Evolutionary conservation across 2,888 invertebrate genomes (phyloP), one percentile per base, ranked within the genome.

Genomic region (Caenorhabditis becei): DNA sequence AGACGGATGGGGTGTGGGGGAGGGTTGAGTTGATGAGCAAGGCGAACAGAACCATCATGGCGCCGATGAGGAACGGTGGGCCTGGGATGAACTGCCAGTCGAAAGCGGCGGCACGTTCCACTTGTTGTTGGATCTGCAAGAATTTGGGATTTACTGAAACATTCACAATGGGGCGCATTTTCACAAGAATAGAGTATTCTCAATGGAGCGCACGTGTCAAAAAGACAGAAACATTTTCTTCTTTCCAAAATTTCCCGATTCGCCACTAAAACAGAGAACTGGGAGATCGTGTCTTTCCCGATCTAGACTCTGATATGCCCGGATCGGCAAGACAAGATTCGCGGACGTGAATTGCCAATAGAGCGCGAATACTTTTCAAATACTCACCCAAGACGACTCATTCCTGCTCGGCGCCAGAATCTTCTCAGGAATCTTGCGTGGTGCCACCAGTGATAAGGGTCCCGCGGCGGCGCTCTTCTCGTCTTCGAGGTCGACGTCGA

Each of bases 21-120:
- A 91, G 79, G 11, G 87, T 80, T 41, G 86, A 84, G 75, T 90
- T 90, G 51, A 98, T 97, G 89, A 97, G 93, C 89, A 99, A 94
- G 80, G 98, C 98, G 92, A 96, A 95, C 89, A 98, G 95, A 87
- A 98, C 98, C 92, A 99, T 94, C 91, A 98, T 93, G 69, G 98
- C 97, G 80, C 99, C 99, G 92, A 98, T 95, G 83, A 98, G 96
- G 92, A 99, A 99, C 16, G 99, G 98, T 75, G 99, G 99, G 0
- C 99, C 99, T 0, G 87, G 87, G 1, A 87, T 83, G 59, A 85
- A 80, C 49, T 86, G 84, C 87, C 87, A 87, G 63, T 87, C 86
- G 28, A 87, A 87, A 1, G 87, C 85, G 5, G 87, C 86, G 5
- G 86, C 85, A 58, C 82, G 83, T 24, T 84, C 86, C 18, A 80